A percentile compares a stretch with the other conserved stretches of the same genome.
Evolutionary conservation across 2,113 vertebrate genomes (phyloP).

Genomic region (Chunga burmeisteri): DNA sequence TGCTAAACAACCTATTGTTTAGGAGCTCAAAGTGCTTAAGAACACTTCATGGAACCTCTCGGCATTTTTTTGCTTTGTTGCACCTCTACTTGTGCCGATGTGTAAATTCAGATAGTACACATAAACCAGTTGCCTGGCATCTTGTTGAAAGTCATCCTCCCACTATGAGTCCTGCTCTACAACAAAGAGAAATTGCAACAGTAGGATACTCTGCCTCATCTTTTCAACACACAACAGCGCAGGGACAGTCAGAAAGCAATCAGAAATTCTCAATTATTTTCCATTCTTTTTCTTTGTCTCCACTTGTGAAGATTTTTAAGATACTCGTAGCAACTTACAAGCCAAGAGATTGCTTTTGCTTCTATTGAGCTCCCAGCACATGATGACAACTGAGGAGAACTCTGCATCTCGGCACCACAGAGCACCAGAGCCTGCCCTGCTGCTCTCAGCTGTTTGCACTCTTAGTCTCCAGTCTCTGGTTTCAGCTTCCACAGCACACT

Average conservation of each 20-base stretch:
- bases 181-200: background rate
- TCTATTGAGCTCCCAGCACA: background rate
- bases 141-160: background rate
- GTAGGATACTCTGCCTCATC: background rate
- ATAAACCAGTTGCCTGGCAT: background rate
- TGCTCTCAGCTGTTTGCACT: constrained; percentile 45
- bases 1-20: background rate
- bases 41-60: background rate
- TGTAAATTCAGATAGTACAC: background rate
- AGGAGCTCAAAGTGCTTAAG: background rate
- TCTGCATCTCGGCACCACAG: background rate
- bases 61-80: background rate
- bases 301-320: background rate
- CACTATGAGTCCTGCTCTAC: background rate
- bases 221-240: rapidly evolving
- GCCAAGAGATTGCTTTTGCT: background rate
- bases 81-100: background rate
- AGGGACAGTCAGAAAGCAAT: rapidly evolving
- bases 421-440: background rate
- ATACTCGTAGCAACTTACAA: background rate
- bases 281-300: background rate
- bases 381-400: background rate
- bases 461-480: background rate
- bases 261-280: background rate
- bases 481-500: background rate